phyloP scores from a whole-genome alignment of 2,113 vertebrate genomes.

The Chloroceryle aenea region DNA sequence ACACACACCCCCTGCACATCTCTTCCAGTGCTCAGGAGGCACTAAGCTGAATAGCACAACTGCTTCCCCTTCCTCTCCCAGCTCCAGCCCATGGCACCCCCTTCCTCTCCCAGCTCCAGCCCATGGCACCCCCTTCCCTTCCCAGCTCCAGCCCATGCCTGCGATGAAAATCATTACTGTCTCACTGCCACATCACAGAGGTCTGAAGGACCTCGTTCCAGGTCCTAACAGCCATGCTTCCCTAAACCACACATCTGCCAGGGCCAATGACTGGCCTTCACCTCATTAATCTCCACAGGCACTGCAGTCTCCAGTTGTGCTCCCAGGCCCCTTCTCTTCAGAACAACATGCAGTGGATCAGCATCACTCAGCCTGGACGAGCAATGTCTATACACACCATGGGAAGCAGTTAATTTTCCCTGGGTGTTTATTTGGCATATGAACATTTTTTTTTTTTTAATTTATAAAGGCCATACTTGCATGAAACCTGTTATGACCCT shows the following conservation, averaged over 20 bases:
- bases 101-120: not conserved
- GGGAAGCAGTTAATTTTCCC: not conserved
- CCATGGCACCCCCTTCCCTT: not conserved
- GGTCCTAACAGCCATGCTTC: not conserved
- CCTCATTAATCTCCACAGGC: not conserved
- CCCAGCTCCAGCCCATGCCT: not conserved
- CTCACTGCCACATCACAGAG: rapidly evolving
- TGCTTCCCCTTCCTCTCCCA: not conserved
- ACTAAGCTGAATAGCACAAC: not conserved
- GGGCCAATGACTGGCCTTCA: not conserved
- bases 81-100: not conserved
- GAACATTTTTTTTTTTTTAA: not conserved
- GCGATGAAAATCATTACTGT: not conserved
- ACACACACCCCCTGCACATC: not conserved
- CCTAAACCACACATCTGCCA: not conserved
- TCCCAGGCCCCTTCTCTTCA: not conserved
- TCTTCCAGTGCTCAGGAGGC: not conserved
- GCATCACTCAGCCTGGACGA: not conserved
- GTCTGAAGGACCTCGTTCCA: not conserved
- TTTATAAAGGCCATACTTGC: not conserved
- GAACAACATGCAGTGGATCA: not conserved
- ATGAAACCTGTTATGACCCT: not conserved
- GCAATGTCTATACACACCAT: not conserved
- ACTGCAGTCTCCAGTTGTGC: not conserved
- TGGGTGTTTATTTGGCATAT: not conserved